Evolutionary conservation across 2,888 invertebrate species (phyloP).

Genomic region (Cheilosia vulpina): DNA sequence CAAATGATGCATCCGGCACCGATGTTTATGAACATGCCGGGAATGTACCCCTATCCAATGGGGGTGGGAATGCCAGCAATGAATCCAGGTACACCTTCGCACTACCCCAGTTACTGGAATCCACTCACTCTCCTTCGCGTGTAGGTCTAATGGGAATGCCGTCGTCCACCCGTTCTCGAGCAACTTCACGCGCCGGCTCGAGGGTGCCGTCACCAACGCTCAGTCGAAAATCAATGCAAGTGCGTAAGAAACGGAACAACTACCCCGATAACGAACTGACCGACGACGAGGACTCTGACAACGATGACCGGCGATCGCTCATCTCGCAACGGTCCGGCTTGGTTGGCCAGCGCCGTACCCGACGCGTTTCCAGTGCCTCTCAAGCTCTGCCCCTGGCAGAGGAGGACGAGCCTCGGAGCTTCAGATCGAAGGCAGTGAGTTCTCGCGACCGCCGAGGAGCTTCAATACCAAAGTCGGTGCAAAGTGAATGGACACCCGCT

Average conservation of each 20-base stretch:
- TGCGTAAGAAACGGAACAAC: conserved; percentile 84
- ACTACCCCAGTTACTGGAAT: neutral
- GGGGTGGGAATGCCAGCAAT: conserved; percentile 83
- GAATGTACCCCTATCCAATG: conserved; percentile 81
- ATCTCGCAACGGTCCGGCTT: conserved; percentile 82
- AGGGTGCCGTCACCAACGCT: conserved; percentile 88
- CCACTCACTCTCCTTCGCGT: neutral
- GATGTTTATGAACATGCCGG: conserved; percentile 81
- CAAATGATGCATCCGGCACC: conserved; percentile 83
- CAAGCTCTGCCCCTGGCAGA: conserved; percentile 80
- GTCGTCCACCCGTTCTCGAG: conserved; percentile 83
- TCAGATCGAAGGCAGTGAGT: conserved; percentile 77
- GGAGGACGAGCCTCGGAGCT: conserved; percentile 70
- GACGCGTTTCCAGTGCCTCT: conserved; percentile 81
- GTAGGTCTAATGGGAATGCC: conserved; percentile 80
- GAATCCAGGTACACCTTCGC: conserved; percentile 80
- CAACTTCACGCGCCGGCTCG: conserved; percentile 86
- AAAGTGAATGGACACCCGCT: conserved; percentile 80
- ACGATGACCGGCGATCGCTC: conserved; percentile 83
- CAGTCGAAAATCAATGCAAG: conserved; percentile 88
- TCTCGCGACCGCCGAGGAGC: conserved; percentile 78
- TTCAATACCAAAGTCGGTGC: conserved; percentile 80
- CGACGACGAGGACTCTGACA: conserved; percentile 87
- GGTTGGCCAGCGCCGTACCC: conserved; percentile 77
- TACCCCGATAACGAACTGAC: conserved; percentile 84